phyloP scores from a whole-genome alignment of 2,113 vertebrate species.

The Notarius quadriscutis region DNA sequence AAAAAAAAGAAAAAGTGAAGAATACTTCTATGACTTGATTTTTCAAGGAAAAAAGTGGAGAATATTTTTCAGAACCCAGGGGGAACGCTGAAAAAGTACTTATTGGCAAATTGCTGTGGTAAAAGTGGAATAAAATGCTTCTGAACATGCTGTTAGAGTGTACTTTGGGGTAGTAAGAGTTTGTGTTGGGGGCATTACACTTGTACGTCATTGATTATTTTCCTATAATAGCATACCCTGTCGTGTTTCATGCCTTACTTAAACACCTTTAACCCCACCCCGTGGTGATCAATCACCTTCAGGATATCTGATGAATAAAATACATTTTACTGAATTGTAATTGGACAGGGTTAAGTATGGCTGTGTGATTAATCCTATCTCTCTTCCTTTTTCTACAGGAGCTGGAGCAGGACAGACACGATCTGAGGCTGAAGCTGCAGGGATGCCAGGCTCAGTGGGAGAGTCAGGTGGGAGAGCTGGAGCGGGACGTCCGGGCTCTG shows the following conservation, averaged over 20 bases:
- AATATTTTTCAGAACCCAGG: too few relatives aligned
- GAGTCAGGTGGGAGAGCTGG: slow-evolving; percentile 75
- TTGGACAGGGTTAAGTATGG: background rate
- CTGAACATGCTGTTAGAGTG: background rate
- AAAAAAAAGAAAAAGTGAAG: too few relatives aligned
- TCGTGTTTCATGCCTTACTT: background rate
- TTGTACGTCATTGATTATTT: background rate
- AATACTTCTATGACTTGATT: too few relatives aligned
- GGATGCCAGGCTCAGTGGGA: slow-evolving; percentile 69
- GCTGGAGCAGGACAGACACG: slow-evolving; percentile 74
- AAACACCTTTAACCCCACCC: too few relatives aligned
- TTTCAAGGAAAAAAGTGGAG: too few relatives aligned
- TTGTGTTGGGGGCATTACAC: background rate
- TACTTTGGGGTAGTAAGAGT: background rate
- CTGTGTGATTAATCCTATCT: background rate
- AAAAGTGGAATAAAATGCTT: background rate
- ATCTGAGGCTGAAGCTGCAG: slow-evolving; percentile 71
- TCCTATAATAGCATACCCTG: background rate
- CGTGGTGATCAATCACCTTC: background rate
- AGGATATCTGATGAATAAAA: background rate
- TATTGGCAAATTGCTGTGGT: background rate
- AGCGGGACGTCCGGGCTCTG: slow-evolving; percentile 71
- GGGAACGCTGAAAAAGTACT: background rate
- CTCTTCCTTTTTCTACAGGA: slow-evolving; percentile 57
- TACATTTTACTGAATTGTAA: too few relatives aligned